Conservation (phyloP, 2,113 vertebrate species). For the Orycteropus afer region DNA sequence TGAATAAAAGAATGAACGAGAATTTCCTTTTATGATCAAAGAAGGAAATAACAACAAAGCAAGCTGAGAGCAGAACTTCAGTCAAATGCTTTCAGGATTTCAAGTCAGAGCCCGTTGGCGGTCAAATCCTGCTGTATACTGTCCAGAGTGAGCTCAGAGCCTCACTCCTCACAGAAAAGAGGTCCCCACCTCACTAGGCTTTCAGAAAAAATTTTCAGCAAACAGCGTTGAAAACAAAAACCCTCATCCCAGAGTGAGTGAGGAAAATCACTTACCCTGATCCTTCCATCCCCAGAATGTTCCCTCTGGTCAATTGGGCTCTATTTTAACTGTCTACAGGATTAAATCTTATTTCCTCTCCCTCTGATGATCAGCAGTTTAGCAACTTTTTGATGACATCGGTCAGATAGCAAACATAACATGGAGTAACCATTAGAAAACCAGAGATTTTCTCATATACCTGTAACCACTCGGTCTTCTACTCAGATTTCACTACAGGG, state of each 20-base stretch:
- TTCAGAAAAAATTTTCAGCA: not conserved
- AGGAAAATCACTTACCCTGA: slow-evolving; percentile 24
- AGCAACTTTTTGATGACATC: not conserved
- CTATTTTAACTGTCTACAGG: not conserved
- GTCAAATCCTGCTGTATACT: rapidly evolving
- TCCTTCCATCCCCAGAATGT: not conserved
- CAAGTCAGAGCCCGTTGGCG: not conserved
- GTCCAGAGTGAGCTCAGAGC: not conserved
- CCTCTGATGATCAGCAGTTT: not conserved
- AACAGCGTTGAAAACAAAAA: not conserved
- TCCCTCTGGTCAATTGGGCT: not conserved
- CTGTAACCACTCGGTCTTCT: not conserved
- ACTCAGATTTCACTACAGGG: not conserved
- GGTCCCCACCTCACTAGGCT: not conserved
- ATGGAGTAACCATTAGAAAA: not conserved
- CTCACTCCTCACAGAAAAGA: not conserved
- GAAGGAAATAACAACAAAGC: not conserved
- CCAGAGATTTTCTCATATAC: not conserved
- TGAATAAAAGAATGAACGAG: slow-evolving; percentile 18
- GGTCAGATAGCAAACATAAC: not conserved
- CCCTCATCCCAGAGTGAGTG: not conserved
- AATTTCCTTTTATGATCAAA: slow-evolving; percentile 30
- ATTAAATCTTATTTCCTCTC: not conserved
- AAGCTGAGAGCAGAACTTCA: not conserved
- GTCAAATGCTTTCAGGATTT: not conserved